Percentiles rank a stretch among this genome's conserved stretches.
Evolutionary conservation across 2,888 invertebrate genomes (phyloP).

Genomic region (Tetranychus piercei): DNA sequence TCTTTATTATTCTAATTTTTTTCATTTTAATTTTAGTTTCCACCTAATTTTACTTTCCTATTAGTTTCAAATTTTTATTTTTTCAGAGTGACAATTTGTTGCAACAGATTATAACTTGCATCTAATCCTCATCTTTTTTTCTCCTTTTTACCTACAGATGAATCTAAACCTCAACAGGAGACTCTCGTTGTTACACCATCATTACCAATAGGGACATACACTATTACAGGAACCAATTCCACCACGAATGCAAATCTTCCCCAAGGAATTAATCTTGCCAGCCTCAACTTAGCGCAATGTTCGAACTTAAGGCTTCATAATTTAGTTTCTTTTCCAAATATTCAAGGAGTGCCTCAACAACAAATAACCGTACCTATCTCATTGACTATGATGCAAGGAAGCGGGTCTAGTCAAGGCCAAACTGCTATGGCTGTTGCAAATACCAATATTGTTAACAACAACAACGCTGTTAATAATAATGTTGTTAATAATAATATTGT

Average conservation of each 20-base stretch:
- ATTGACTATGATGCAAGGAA: constrained; percentile 14
- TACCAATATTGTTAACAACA: neutral
- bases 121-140: too few relatives aligned
- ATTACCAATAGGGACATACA: neutral
- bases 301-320: constrained; percentile 17
- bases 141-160: neutral
- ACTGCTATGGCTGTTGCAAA: neutral
- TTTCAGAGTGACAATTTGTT: neutral
- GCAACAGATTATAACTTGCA: neutral
- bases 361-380: constrained; percentile 19
- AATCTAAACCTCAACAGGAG: neutral
- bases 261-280: constrained; percentile 14
- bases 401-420: neutral
- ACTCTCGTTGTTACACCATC: neutral
- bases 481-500: neutral
- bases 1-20: neutral
- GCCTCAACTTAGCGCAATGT: constrained; percentile 11
- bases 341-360: constrained; percentile 9
- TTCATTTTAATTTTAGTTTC: neutral
- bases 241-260: constrained; percentile 13
- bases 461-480: too few relatives aligned
- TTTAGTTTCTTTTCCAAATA: constrained; percentile 17
- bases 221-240: neutral
- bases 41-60: neutral
- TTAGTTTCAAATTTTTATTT: neutral